Evolutionary conservation across 2,113 vertebrate species (phyloP).

Genomic region (Cochlearius cochlearius): DNA sequence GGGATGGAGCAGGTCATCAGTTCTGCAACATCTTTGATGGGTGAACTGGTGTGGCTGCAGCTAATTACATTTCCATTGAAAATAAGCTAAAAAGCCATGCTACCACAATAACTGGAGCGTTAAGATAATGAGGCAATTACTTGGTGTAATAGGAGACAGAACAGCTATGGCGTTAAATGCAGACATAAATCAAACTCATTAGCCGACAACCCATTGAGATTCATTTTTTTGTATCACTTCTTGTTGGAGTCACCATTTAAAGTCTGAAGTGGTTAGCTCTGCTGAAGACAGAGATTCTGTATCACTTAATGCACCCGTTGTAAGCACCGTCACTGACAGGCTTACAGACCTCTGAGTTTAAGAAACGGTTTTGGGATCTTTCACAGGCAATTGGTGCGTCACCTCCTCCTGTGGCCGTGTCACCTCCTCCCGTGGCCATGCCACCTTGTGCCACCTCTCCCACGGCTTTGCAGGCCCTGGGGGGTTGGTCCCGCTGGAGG

Average conservation of each 20-base stretch:
- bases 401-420: background rate
- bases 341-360: background rate
- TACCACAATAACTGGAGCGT: background rate
- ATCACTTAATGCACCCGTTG: background rate
- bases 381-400: background rate
- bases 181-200: background rate
- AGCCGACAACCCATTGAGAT: background rate
- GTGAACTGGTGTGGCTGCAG: background rate
- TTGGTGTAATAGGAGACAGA: background rate
- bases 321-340: fast-evolving
- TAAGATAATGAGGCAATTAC: background rate
- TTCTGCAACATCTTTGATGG: background rate
- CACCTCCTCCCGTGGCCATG: background rate
- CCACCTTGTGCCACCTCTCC: background rate
- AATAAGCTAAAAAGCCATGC: background rate
- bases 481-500: background rate
- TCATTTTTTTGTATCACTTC: background rate
- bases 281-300: background rate
- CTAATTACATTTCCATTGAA: background rate
- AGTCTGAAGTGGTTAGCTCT: background rate
- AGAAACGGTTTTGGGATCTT: background rate
- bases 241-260: background rate
- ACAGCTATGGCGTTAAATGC: background rate
- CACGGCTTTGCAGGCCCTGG: background rate
- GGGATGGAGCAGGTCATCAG: background rate